Percentiles rank a stretch among this genome's conserved stretches.
These are phyloP conservation scores for Saccopteryx bilineata DNA, from an alignment of 2,113 vertebrate species.

Conservation along the genomic window DNA sequence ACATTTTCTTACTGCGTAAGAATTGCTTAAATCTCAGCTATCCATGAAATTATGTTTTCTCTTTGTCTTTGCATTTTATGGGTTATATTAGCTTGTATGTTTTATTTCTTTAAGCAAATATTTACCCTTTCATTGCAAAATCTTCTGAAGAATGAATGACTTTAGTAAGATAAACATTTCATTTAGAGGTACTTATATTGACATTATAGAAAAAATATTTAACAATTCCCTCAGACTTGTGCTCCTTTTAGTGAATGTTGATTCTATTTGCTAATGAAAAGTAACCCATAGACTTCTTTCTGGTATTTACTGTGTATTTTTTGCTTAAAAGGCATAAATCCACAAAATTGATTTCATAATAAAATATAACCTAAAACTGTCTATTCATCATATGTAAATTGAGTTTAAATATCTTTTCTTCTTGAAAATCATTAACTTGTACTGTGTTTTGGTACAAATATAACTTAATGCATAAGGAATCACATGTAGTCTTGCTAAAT, in stretches of 20 bases:
- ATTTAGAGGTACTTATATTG: constrained; percentile 82
- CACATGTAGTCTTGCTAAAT: not conserved
- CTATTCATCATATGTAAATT: not conserved
- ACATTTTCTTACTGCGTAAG: constrained; percentile 1
- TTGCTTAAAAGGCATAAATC: not conserved
- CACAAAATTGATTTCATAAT: not conserved
- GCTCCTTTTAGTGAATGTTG: constrained; percentile 51
- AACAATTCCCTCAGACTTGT: constrained; percentile 50
- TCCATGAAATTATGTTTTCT: constrained; percentile 63
- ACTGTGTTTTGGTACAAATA: not conserved
- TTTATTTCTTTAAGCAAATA: constrained; percentile 49
- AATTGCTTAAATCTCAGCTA: constrained; percentile 71
- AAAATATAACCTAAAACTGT: not conserved
- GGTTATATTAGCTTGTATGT: not conserved
- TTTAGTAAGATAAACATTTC: constrained; percentile 79
- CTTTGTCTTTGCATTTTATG: constrained; percentile 78
- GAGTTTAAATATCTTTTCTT: not conserved
- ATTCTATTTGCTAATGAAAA: constrained; percentile 60
- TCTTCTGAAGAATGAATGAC: constrained; percentile 74
- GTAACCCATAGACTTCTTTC: not conserved
- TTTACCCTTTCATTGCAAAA: constrained; percentile 71
- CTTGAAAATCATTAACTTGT: not conserved
- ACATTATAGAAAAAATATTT: constrained; percentile 75
- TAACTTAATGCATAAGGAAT: not conserved
- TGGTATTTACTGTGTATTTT: not conserved